Base-by-base conservation (phyloP, 1,140 invertebrate species). In the Drosophila serrata region DNA sequence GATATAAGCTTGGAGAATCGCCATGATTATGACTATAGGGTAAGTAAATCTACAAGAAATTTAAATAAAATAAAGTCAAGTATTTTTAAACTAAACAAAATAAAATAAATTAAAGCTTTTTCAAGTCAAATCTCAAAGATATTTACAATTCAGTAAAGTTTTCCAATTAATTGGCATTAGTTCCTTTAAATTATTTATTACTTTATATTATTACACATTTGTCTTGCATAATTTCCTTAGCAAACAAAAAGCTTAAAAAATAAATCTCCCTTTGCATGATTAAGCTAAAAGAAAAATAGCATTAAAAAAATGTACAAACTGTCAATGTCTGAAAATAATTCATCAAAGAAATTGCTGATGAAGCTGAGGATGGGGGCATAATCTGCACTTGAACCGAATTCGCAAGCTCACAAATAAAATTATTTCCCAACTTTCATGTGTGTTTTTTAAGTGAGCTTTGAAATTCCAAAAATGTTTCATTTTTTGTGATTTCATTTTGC, bases 1-100 rank as follows among this genome's bases (percentile, higher is more conserved):
- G 97, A 98, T 93, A 96, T 97, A 39, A 98, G 97, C 46, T 93
- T 98, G 49, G 97, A 98, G 91, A 97, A 98, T 93, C 97, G 98
- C 46, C 95, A 97, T 92, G 97, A 98, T 94, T 95, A 98, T 79
- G 98, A 96, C 93, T 96, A 98, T 92, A 97, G 97, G 95, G 97
- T 97, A 92, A 95, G 95, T 60, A 31, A 13, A 7, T 15, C 19
- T 60, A 13, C 12, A 15, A 17, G 12, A 27, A 22, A 19, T 13
- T 13, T 43, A 12, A n/a, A 43, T 43, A 0, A 22, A 13, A 22
- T 6, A 11, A 29, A 12, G 37, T 22, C 2, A 19, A 40, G 4
- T 48, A 6, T 42, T 4, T 13, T 12, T 3, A 19, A 17, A 22
- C 17, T 6, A 29, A 57, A n/a, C 6, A n/a, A 24, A 19, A 17